Conservation (phyloP, 2,888 invertebrate genomes). For the Neoitamus cyanurus region DNA sequence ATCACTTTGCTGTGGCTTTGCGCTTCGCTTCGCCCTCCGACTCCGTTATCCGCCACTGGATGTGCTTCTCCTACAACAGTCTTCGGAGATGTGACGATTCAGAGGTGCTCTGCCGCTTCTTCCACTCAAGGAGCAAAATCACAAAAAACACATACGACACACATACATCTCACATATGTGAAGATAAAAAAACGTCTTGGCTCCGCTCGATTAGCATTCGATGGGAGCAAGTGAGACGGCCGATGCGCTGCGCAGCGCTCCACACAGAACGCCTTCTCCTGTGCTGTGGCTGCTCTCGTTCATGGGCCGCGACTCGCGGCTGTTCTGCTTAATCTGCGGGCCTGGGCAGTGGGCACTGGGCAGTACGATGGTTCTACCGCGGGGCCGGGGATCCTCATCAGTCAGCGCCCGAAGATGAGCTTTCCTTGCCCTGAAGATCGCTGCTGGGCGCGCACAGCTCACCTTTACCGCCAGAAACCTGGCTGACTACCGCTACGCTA, state of each 20-base stretch:
- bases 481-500: background rate
- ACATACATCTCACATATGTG: slow-evolving; percentile 17
- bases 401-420: background rate
- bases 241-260: slow-evolving; percentile 24
- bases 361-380: background rate
- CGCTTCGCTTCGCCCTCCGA: background rate
- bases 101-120: slow-evolving; percentile 50
- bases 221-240: background rate
- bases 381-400: background rate
- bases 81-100: slow-evolving; percentile 56
- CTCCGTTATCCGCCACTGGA: background rate
- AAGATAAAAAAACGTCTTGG: slow-evolving; percentile 28
- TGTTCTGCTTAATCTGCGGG: background rate
- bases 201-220: background rate
- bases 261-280: background rate
- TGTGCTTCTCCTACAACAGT: slow-evolving; percentile 56
- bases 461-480: background rate
- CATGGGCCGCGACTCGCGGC: background rate
- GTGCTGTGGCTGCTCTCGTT: background rate
- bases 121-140: slow-evolving; percentile 46
- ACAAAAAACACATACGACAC: slow-evolving; percentile 38
- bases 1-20: background rate
- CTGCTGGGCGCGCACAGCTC: background rate
- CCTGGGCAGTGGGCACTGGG: too few relatives aligned
- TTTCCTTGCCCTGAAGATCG: background rate